A percentile compares a stretch with the other conserved stretches of the same genome.
These are phyloP conservation scores for Rhizomys pruinosus DNA, from an alignment of 2,113 vertebrate genomes.

Conservation along the genomic window DNA sequence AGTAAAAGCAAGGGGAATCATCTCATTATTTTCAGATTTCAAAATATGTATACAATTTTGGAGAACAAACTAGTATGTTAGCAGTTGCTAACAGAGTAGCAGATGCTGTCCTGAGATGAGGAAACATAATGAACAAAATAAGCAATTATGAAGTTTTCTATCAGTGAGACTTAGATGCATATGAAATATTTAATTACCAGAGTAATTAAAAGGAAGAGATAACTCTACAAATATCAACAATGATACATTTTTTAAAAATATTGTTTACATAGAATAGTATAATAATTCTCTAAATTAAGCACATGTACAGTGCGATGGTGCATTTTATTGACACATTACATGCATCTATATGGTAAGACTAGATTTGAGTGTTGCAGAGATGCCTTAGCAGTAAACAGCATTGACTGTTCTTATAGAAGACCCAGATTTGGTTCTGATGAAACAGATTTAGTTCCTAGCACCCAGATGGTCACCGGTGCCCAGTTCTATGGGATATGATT, in stretches of 20 bases:
- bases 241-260: background rate
- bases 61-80: background rate
- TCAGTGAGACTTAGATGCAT: background rate
- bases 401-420: too few species aligned
- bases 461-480: too few species aligned
- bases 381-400: too few species aligned
- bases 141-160: slow-evolving; percentile 16
- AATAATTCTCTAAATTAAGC: background rate
- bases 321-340: background rate
- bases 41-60: slow-evolving; percentile 20
- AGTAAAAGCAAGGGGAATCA: background rate
- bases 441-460: too few species aligned
- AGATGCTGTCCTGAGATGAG: too few species aligned
- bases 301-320: rapidly evolving
- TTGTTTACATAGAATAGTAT: background rate
- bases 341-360: background rate
- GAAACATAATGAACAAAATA: background rate
- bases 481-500: too few species aligned
- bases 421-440: too few species aligned
- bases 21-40: slow-evolving; percentile 1
- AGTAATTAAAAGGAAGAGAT: background rate
- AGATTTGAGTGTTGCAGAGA: background rate
- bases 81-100: background rate
- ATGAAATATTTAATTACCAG: background rate
- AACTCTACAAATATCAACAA: background rate